phyloP scores from a whole-genome alignment of 2,113 vertebrate genomes.

The Chloropsis hardwickii region DNA sequence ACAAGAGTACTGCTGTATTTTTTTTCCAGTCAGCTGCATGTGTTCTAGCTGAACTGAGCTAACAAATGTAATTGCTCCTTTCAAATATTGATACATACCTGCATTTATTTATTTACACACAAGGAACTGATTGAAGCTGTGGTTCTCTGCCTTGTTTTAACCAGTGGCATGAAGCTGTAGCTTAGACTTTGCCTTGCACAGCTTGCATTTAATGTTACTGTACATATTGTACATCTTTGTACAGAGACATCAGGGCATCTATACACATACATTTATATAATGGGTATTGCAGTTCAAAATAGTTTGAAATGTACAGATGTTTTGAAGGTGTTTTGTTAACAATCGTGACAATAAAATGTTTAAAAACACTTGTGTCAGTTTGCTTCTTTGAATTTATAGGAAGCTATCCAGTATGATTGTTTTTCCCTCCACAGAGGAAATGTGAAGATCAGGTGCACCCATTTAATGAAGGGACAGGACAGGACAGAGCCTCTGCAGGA shows the following conservation, averaged over 20 bases:
- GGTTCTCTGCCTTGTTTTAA: constrained; percentile 69
- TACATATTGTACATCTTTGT: constrained; percentile 96
- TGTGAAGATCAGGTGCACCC: neutral
- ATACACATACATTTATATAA: constrained; percentile 68
- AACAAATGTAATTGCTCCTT: constrained; percentile 50
- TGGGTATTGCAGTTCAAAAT: constrained; percentile 68
- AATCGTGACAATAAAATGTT: constrained; percentile 79
- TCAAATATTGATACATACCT: constrained; percentile 54
- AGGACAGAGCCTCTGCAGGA: neutral
- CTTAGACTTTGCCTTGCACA: constrained; percentile 75
- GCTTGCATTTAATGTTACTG: constrained; percentile 82
- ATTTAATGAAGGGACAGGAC: neutral
- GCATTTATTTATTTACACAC: constrained; percentile 72
- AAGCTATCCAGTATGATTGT: too few species aligned
- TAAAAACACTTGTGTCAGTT: constrained; percentile 70
- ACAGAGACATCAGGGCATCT: constrained; percentile 84
- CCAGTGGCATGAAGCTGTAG: constrained; percentile 79
- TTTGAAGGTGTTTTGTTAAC: constrained; percentile 88
- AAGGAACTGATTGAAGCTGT: constrained; percentile 63
- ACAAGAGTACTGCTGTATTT: constrained; percentile 25
- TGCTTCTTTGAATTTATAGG: constrained; percentile 51
- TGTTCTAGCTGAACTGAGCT: constrained; percentile 67
- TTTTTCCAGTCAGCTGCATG: constrained; percentile 74
- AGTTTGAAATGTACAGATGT: constrained; percentile 90
- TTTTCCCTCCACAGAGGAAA: constrained; percentile 71